Conservation (phyloP, 2,797 vertebrate genomes). For the Oreonectes daqikongensis region DNA sequence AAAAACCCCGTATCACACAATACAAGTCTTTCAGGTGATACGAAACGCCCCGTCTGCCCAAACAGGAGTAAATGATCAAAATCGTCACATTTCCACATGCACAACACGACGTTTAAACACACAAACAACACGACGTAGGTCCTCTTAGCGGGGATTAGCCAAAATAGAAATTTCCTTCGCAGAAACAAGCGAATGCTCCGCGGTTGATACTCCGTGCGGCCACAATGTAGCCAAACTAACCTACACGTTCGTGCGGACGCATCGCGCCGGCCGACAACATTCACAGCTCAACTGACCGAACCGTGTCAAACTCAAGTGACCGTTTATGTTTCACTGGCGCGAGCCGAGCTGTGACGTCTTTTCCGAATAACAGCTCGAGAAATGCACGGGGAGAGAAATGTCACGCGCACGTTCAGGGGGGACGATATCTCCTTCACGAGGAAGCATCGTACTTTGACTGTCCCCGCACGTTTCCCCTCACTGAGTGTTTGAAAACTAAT, state of each 20-base stretch:
- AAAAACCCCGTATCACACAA: constrained; percentile 63
- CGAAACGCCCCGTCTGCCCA: constrained; percentile 52
- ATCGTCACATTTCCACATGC: neutral
- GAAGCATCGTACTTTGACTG: constrained; percentile 56
- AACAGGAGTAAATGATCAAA: constrained; percentile 41
- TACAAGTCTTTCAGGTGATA: constrained; percentile 69
- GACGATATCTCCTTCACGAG: constrained; percentile 53
- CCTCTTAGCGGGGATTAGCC: constrained; percentile 45
- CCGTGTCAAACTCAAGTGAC: constrained; percentile 60
- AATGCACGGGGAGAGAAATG: constrained; percentile 47
- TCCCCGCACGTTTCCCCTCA: constrained; percentile 48
- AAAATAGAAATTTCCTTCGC: constrained; percentile 44
- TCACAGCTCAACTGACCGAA: constrained; percentile 49
- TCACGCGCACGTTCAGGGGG: constrained; percentile 50
- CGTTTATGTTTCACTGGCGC: constrained; percentile 36
- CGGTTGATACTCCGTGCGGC: constrained; percentile 55
- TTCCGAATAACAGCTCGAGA: constrained; percentile 54
- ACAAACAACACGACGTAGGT: constrained; percentile 28
- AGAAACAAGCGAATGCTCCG: constrained; percentile 46
- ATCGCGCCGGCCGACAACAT: constrained; percentile 58
- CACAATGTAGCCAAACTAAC: constrained; percentile 65
- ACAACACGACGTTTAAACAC: constrained; percentile 42
- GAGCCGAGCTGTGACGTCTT: constrained; percentile 50
- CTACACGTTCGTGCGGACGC: constrained; percentile 69
- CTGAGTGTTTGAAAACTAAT: constrained; percentile 50